phyloP scores from a whole-genome alignment of 2,888 invertebrate genomes.

The Megastigmus dorsalis region DNA sequence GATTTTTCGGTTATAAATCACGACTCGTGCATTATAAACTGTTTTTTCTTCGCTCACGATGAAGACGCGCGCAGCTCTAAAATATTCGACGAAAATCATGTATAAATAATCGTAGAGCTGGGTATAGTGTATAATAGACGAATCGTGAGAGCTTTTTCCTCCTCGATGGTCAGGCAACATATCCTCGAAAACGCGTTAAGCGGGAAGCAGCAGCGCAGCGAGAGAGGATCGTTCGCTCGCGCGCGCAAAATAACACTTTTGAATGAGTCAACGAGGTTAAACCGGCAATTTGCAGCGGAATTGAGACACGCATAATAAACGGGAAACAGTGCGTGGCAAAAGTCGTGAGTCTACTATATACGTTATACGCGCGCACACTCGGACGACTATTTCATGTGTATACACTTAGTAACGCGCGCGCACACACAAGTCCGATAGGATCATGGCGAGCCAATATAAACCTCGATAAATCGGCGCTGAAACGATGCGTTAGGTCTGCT shows the following conservation, averaged over 20 bases:
- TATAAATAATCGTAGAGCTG: no score
- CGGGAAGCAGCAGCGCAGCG: no score
- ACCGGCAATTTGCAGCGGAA: slow-evolving; percentile 50
- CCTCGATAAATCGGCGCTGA: slow-evolving; percentile 52
- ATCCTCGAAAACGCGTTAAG: no score
- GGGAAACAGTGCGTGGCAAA: slow-evolving; percentile 49
- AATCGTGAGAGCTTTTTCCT: no score
- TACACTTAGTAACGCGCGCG: no score
- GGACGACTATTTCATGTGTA: background rate
- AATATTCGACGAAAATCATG: no score
- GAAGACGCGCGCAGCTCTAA: no score
- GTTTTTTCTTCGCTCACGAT: background rate
- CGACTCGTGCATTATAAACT: background rate
- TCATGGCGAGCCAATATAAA: slow-evolving; percentile 40
- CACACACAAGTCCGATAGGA: slow-evolving; percentile 8
- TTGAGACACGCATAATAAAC: slow-evolving; percentile 53
- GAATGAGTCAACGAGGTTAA: slow-evolving; percentile 52
- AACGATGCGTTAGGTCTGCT: slow-evolving; percentile 46
- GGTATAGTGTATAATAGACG: no score
- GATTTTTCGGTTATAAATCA: background rate
- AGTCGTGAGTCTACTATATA: no score
- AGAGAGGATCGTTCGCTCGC: no score
- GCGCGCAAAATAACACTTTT: slow-evolving; percentile 36
- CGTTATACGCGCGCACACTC: background rate
- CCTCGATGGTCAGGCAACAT: no score